Percentiles rank a stretch among this genome's conserved stretches.
These are phyloP conservation scores for Danio tinwini DNA, from an alignment of 2,797 vertebrate genomes.

Conservation along the genomic window DNA sequence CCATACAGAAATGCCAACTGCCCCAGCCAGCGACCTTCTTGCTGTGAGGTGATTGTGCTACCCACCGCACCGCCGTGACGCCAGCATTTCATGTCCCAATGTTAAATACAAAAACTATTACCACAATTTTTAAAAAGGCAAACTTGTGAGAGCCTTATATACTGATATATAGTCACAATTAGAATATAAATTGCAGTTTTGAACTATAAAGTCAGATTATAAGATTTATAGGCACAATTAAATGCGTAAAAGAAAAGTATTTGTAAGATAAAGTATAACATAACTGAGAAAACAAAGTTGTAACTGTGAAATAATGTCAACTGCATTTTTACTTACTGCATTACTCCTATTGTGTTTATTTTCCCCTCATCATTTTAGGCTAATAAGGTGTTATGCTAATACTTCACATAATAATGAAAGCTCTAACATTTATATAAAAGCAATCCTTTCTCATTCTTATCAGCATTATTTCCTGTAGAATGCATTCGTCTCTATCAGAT, in stretches of 20 bases:
- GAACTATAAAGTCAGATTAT: not conserved
- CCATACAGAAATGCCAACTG: too few species aligned
- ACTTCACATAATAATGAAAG: not conserved
- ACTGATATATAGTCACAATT: not conserved
- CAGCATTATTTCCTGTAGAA: not conserved
- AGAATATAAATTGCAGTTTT: not conserved
- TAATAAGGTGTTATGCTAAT: not conserved
- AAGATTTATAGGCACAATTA: too few species aligned
- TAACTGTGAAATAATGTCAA: not conserved
- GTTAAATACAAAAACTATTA: too few species aligned
- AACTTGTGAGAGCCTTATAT: too few species aligned
- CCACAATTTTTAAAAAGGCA: too few species aligned
- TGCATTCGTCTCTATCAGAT: slow-evolving; percentile 8
- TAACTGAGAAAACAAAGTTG: not conserved
- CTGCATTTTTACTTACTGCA: not conserved
- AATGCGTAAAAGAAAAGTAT: too few species aligned
- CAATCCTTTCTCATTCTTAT: not conserved
- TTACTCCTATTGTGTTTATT: not conserved
- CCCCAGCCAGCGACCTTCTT: too few species aligned
- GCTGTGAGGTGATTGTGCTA: too few species aligned
- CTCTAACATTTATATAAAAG: not conserved
- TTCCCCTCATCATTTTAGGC: not conserved
- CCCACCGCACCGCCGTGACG: too few species aligned
- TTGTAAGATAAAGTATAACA: too few species aligned
- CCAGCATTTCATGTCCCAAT: too few species aligned